Percentiles rank a stretch among this genome's conserved stretches.
Evolutionary conservation across 2,888 invertebrate species (phyloP).

Genomic region (Oscheius sp.): DNA sequence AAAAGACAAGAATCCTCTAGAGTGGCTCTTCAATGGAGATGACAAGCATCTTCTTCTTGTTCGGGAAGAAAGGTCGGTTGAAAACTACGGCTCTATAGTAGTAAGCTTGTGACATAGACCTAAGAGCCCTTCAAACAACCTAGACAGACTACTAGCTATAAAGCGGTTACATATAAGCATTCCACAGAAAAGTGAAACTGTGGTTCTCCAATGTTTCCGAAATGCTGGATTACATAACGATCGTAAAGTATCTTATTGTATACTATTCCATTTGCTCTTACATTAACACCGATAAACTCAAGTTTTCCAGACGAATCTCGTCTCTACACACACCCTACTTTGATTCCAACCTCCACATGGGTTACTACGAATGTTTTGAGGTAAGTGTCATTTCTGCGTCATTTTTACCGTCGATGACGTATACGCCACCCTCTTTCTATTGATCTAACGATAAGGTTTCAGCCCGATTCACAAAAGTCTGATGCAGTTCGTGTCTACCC

Average conservation of each 20-base stretch:
- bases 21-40: constrained; percentile 18
- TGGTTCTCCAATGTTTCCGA: too few species aligned
- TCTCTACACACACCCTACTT: background rate
- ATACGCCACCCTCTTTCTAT: constrained; percentile 1
- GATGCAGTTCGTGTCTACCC: constrained; percentile 11
- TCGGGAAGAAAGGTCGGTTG: background rate
- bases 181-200: too few species aligned
- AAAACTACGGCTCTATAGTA: too few species aligned
- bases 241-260: too few species aligned
- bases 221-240: too few species aligned
- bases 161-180: too few species aligned
- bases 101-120: too few species aligned
- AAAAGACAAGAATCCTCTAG: background rate
- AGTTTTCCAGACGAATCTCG: constrained; percentile 5
- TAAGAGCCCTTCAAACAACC: too few species aligned
- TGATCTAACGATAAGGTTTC: background rate
- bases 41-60: background rate
- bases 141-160: too few species aligned
- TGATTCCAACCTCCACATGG: background rate
- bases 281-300: too few species aligned
- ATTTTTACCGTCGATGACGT: background rate
- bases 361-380: constrained; percentile 24
- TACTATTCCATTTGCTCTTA: too few species aligned
- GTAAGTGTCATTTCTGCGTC: background rate
- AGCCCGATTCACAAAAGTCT: constrained; percentile 21